Conservation (phyloP, 2,113 vertebrate genomes). For the Opisthocomus hoazin region DNA sequence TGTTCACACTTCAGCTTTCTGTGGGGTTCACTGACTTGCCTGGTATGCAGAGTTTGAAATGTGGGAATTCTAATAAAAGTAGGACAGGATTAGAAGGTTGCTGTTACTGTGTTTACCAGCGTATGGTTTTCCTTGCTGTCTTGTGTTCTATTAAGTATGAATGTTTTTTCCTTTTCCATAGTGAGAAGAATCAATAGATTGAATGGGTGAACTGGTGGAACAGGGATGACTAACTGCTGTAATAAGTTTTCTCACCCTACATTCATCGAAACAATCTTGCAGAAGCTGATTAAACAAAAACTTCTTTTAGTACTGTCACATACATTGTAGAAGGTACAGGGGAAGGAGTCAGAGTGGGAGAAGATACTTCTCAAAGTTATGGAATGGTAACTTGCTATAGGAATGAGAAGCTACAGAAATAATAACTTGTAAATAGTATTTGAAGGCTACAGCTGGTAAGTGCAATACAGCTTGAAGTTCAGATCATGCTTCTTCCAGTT, state of each 20-base stretch:
- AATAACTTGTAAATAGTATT: background rate
- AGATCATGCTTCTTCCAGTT: background rate
- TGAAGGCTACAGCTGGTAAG: background rate
- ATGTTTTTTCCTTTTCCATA: background rate
- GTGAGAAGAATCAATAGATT: background rate
- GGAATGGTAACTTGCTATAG: background rate
- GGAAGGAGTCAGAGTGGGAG: background rate
- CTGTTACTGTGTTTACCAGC: background rate
- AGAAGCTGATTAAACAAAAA: background rate
- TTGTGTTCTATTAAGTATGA: background rate
- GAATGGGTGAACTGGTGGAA: background rate
- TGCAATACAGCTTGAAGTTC: background rate
- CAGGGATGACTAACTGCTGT: background rate
- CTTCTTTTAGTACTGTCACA: background rate
- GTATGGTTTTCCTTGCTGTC: background rate
- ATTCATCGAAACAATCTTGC: background rate
- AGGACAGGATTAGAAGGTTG: background rate
- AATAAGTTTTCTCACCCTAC: background rate
- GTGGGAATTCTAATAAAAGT: background rate
- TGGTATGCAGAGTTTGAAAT: background rate
- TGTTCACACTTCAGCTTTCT: background rate
- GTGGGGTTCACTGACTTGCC: background rate
- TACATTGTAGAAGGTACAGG: background rate
- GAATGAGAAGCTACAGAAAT: background rate
- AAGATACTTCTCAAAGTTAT: background rate